Evolutionary conservation across 2,888 invertebrate genomes (phyloP).

Genomic region (Cerastis rubricosa): DNA sequence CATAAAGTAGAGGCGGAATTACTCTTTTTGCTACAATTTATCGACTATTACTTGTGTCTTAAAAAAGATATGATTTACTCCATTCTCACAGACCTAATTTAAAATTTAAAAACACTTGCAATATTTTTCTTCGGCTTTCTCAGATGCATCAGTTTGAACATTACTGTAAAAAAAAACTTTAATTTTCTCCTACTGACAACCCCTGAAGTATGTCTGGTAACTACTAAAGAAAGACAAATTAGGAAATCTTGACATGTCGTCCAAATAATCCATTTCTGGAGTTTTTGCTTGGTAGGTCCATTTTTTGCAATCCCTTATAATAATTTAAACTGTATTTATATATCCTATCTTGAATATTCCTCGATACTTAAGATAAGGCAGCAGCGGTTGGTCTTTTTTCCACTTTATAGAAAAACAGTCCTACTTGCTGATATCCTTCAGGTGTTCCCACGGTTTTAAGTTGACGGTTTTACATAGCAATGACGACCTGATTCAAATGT

Average conservation of each 20-base stretch:
- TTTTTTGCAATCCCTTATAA: constrained; percentile 17
- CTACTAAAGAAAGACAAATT: background rate
- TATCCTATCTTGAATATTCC: constrained; percentile 16
- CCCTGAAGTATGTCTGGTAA: background rate
- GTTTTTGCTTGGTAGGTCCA: background rate
- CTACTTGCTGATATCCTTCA: background rate
- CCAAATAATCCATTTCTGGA: background rate
- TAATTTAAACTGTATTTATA: background rate
- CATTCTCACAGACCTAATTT: background rate
- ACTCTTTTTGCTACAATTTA: constrained; percentile 10
- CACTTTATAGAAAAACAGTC: constrained; percentile 1
- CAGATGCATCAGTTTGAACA: background rate
- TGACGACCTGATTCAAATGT: constrained; percentile 20
- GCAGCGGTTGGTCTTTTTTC: background rate
- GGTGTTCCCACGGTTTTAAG: constrained; percentile 25
- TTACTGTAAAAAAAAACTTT: background rate
- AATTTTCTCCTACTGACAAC: background rate
- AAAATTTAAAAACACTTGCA: background rate
- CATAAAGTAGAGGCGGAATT: constrained; percentile 30
- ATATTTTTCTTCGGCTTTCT: background rate
- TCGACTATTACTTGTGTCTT: background rate
- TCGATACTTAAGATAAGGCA: constrained; percentile 15
- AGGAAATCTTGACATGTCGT: background rate
- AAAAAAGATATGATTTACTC: constrained; percentile 19
- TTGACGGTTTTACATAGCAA: constrained; percentile 9